Percentiles rank a stretch among this genome's conserved stretches.
Evolutionary conservation across 2,888 invertebrate species (phyloP).

Genomic region (Chymomyza fuscimana): DNA sequence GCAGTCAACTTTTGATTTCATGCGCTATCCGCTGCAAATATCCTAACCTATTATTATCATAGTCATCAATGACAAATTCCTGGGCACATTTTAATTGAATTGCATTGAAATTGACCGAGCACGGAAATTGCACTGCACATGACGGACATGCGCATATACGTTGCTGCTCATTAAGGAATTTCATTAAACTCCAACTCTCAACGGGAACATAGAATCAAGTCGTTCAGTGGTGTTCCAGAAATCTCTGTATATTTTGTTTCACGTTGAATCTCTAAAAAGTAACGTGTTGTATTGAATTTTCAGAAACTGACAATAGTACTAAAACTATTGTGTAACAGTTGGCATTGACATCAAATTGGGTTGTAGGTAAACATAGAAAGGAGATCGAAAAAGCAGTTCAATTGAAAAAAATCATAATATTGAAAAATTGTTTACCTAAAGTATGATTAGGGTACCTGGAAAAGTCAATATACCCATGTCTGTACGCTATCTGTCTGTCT

Average conservation of each 20-base stretch:
- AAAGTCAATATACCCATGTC: no score
- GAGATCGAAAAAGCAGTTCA: no score
- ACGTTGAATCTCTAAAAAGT: no score
- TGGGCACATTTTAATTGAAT: slow-evolving; percentile 53
- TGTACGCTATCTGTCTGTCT: no score
- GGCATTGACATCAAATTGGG: no score
- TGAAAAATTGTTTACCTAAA: no score
- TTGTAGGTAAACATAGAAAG: no score
- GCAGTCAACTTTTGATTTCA: slow-evolving; percentile 30
- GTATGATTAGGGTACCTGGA: no score
- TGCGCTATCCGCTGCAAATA: background rate
- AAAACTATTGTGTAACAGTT: background rate
- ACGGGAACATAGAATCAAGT: slow-evolving; percentile 44
- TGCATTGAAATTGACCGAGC: slow-evolving; percentile 53
- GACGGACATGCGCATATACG: slow-evolving; percentile 18
- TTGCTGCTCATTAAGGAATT: slow-evolving; percentile 66
- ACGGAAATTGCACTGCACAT: slow-evolving; percentile 63
- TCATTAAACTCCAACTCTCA: slow-evolving; percentile 53
- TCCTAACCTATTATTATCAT: background rate
- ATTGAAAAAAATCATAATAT: no score
- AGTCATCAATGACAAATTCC: background rate
- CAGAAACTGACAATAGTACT: slow-evolving; percentile 6
- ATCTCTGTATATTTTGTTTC: no score
- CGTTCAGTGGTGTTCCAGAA: no score
- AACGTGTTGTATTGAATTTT: no score